Evolutionary conservation across 2,888 invertebrate genomes (phyloP).

Genomic region (Seira musarum): DNA sequence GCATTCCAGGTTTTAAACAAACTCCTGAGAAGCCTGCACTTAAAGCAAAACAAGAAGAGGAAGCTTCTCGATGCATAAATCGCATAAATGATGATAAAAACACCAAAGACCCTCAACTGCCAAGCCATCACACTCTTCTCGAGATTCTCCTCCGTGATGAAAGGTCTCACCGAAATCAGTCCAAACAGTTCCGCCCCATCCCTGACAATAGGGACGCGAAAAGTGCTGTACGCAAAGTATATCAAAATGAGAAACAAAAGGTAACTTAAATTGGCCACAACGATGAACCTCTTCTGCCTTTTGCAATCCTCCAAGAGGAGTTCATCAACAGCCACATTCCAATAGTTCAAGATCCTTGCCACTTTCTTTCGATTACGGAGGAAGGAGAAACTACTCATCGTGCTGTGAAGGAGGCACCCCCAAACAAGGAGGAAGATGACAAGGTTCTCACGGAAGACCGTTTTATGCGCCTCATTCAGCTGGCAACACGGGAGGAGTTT

Average conservation of each 20-base stretch:
- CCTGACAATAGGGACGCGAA: constrained; percentile 12
- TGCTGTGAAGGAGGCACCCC: constrained; percentile 66
- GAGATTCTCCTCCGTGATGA: constrained; percentile 25
- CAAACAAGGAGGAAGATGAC: constrained; percentile 68
- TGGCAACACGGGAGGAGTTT: constrained; percentile 14
- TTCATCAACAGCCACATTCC: constrained; percentile 60
- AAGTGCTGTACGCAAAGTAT: constrained; percentile 48
- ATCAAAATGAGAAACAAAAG: constrained; percentile 58
- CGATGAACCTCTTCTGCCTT: constrained; percentile 54
- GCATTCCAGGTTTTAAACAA: constrained; percentile 64
- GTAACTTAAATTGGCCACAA: constrained; percentile 57
- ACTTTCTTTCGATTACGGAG: constrained; percentile 56
- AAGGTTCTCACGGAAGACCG: constrained; percentile 61
- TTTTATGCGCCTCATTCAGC: constrained; percentile 47
- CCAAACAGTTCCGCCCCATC: constrained; percentile 62
- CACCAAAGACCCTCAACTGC: constrained; percentile 51
- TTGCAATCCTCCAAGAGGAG: constrained; percentile 52
- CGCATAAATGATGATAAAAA: constrained; percentile 62
- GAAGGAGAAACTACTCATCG: constrained; percentile 59
- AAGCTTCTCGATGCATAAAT: constrained; percentile 63
- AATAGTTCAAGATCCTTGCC: constrained; percentile 63
- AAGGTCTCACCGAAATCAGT: constrained; percentile 54
- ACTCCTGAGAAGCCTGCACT: constrained; percentile 58
- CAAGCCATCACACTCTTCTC: neutral
- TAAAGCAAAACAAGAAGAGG: constrained; percentile 66